phyloP scores from a whole-genome alignment of 2,888 invertebrate genomes.

The Muscina levida region DNA sequence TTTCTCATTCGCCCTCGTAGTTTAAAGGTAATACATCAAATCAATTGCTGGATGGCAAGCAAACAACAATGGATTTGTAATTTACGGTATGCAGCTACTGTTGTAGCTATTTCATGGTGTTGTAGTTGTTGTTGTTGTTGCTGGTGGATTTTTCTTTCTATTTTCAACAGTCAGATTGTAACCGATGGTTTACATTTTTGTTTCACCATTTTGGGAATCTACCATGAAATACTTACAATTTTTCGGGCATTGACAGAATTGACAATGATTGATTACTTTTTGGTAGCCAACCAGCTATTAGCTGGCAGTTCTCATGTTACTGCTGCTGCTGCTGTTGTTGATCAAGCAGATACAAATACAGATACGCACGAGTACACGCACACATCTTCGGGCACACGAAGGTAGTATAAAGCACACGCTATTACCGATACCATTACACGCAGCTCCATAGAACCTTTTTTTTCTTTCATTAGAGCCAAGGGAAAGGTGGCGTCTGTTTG shows the following conservation, averaged over 20 bases:
- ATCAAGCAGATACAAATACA: not conserved
- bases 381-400: not conserved
- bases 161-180: slow-evolving; percentile 10
- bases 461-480: not conserved
- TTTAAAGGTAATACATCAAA: no score
- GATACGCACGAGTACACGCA: not conserved
- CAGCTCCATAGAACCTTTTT: no score
- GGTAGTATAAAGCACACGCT: not conserved
- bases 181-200: slow-evolving; percentile 24
- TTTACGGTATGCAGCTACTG: slow-evolving; percentile 47
- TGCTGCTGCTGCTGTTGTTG: no score
- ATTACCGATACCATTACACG: no score
- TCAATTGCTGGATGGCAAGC: slow-evolving; percentile 57
- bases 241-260: slow-evolving; percentile 74
- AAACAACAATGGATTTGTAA: slow-evolving; percentile 63
- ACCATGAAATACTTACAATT: slow-evolving; percentile 34
- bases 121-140: slow-evolving; percentile 15
- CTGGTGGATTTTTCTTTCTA: not conserved
- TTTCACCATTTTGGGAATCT: not conserved
- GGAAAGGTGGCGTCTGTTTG: slow-evolving; percentile 4
- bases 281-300: slow-evolving; percentile 12
- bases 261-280: slow-evolving; percentile 77
- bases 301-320: slow-evolving; percentile 4
- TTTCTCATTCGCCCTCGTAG: no score
- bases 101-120: not conserved